These are phyloP conservation scores for Zaprionus capensis DNA, from an alignment of 1,140 invertebrate genomes.

Conservation along the genomic window DNA sequence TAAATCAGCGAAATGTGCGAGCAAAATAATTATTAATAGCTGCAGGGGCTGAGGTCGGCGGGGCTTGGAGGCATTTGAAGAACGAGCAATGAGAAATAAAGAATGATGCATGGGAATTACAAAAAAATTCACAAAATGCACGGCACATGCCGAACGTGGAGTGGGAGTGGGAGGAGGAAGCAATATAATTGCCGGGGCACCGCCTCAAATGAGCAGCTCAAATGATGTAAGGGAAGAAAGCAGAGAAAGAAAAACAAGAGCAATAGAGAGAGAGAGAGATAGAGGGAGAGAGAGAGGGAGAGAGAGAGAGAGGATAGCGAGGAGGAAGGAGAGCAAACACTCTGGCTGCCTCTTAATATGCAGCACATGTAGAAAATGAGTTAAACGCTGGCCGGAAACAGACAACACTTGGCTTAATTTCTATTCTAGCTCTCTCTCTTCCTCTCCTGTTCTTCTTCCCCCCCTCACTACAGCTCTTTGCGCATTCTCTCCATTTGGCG, in stretches of 20 bases:
- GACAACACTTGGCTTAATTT: constrained; percentile 78
- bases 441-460: not conserved
- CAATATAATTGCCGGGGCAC: constrained; percentile 61
- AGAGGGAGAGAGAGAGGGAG: not conserved
- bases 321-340: constrained; percentile 20
- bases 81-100: constrained; percentile 1
- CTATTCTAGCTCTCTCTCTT: constrained; percentile 42
- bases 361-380: constrained; percentile 83
- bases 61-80: not conserved
- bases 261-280: not conserved
- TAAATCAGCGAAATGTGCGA: constrained; percentile 78
- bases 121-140: constrained; percentile 77
- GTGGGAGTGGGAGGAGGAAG: not conserved
- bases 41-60: not conserved
- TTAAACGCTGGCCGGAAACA: constrained; percentile 74
- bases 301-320: no score
- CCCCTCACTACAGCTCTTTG: not conserved
- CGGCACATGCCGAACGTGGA: constrained; percentile 32
- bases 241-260: constrained; percentile 13
- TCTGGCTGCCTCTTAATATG: constrained; percentile 66
- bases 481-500: not conserved
- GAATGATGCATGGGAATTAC: constrained; percentile 75
- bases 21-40: constrained; percentile 77
- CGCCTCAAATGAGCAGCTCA: constrained; percentile 56
- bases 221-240: not conserved